Evolutionary conservation across 2,113 vertebrate genomes (phyloP).

Genomic region (Erpornis zantholeuca): DNA sequence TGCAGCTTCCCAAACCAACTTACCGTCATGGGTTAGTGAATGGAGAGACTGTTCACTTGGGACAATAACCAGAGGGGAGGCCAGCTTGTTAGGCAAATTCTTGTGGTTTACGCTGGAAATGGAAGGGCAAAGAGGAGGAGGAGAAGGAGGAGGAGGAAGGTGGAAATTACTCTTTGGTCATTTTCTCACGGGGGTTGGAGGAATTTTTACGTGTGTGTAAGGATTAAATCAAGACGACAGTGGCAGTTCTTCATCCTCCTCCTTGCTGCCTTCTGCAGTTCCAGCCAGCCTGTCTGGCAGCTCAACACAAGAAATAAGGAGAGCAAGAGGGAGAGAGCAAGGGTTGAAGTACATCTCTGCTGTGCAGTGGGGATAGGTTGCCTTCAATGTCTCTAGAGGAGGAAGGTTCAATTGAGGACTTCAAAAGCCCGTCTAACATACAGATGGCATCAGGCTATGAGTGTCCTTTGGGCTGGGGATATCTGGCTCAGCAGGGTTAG

Average conservation of each 20-base stretch:
- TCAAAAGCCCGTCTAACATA: background rate
- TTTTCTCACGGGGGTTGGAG: background rate
- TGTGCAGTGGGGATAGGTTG: background rate
- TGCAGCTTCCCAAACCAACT: constrained; percentile 57
- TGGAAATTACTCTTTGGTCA: background rate
- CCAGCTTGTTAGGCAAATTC: constrained; percentile 57
- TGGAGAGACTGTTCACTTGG: constrained; percentile 74
- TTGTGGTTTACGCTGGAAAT: constrained; percentile 25
- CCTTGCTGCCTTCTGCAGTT: background rate
- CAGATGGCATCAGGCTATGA: background rate
- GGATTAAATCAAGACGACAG: background rate
- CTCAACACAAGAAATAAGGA: background rate
- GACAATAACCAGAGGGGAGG: constrained; percentile 72
- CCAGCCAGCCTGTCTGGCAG: background rate
- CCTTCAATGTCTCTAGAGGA: background rate
- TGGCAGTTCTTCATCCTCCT: background rate
- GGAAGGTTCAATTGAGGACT: background rate
- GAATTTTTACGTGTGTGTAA: background rate
- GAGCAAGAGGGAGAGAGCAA: background rate
- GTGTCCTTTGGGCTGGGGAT: background rate
- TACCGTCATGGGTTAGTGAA: constrained; percentile 69
- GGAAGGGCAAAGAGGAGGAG: background rate
- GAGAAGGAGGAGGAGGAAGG: background rate
- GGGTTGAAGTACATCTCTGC: background rate
- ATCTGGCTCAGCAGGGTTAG: background rate